A percentile compares a stretch with the other conserved stretches of the same genome.
Conservation (phyloP, 2,113 vertebrate species). For the Phyllostomus discolor region DNA sequence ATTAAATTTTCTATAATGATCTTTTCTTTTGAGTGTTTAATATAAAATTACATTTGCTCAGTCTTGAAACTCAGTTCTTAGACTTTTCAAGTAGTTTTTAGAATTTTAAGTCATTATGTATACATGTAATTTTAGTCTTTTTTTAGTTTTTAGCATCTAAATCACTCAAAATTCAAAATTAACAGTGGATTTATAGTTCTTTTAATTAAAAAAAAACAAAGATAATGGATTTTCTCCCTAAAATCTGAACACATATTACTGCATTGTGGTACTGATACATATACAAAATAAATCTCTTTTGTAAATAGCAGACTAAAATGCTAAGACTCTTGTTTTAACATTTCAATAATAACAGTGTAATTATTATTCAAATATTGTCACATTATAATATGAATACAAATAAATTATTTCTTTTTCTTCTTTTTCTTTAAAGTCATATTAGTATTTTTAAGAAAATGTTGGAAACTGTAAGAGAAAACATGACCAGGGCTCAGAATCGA, state of each 20-base stretch:
- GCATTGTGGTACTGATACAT: neutral
- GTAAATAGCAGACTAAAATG: neutral
- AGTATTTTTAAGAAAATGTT: slow-evolving; percentile 28
- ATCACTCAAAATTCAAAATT: slow-evolving; percentile 32
- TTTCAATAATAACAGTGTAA: neutral
- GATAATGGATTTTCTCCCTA: neutral
- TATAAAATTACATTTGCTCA: slow-evolving; percentile 45
- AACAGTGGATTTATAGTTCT: neutral
- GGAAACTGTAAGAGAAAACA: neutral
- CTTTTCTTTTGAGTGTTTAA: slow-evolving; percentile 45
- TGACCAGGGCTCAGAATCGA: neutral
- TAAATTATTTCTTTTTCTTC: neutral
- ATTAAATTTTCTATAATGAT: slow-evolving; percentile 54
- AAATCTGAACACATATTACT: neutral
- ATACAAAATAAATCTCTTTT: neutral
- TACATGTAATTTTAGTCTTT: neutral
- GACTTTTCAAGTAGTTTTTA: slow-evolving; percentile 6
- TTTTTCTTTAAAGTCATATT: slow-evolving; percentile 24
- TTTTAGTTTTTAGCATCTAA: slow-evolving; percentile 24
- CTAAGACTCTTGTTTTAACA: neutral
- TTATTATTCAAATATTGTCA: neutral
- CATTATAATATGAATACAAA: neutral
- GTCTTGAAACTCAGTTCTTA: slow-evolving; percentile 4
- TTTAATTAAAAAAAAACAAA: slow-evolving; percentile 32
- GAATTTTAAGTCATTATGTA: neutral